Evolutionary conservation across 30 jellyfish, hydroid and myxozoan genomes (phyloP), one percentile per base, ranked within the genome.

Genomic region (Catostylus mosaicus): DNA sequence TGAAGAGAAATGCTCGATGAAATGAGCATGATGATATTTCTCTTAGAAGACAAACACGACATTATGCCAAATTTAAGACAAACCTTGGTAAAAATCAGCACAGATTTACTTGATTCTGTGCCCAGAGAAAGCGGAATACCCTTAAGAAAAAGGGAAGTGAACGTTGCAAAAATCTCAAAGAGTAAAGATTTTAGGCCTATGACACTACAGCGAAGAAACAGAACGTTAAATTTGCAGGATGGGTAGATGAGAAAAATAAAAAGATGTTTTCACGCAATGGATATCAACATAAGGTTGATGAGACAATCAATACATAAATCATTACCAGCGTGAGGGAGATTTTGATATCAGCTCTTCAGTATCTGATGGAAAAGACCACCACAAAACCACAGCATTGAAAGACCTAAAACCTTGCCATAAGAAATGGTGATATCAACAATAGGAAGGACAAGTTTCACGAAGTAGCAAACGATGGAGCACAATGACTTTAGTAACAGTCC

Each of bases 1-100:
- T 70, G 83, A 32, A 40, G 67, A 29, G 83, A 70, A 40, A 5
- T 54, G 32, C 26, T 54, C 7, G 67, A 54, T 54, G 67, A 54
- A 54, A 54, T 54, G 26, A 54, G 67, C n/a, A 54, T 29, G 26
- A 54, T 32, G n/a, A 54, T 32, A 54, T 54, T 54, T 32, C 67
- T 54, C n/a, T 32, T 54, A 54, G 67, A 54, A 54, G 67, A 54
- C 67, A 54, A 54, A 19, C 67, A 54, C 2, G 2, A 6, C 4
- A 19, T 54, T 29, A 54, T 54, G 67, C 32, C n/a, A 54, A 32
- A 54, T 19, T 54, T 54, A 32, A 54, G 67, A 54, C 32, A 54
- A 32, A 29, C n/a, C 67, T 32, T 54, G 32, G 26, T 32, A 29
- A 54, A 29, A 54, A 6, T 54, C 32, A 29, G 26, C 32, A 32